These are phyloP conservation scores for Blastobasis adustella DNA, from an alignment of 2,888 invertebrate genomes.

Conservation along the genomic window DNA sequence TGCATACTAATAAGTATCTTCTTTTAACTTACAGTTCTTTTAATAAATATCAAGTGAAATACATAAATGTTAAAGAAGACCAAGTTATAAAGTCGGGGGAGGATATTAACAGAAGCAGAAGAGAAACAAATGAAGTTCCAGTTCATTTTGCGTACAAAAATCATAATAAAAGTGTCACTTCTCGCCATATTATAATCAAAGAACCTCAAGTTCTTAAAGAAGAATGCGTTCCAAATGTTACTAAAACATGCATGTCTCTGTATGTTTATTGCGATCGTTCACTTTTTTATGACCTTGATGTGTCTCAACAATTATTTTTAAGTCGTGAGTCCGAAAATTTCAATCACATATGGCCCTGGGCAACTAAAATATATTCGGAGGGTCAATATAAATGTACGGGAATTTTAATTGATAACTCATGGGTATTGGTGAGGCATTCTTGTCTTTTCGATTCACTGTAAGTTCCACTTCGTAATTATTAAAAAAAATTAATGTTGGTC, in stretches of 20 bases:
- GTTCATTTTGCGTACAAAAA: conserved; percentile 46
- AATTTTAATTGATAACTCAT: conserved; percentile 77
- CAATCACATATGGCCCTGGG: conserved; percentile 78
- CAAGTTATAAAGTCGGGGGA: conserved; percentile 23
- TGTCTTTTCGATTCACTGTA: conserved; percentile 66
- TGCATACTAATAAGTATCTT: background rate
- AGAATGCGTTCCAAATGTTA: conserved; percentile 59
- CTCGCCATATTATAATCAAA: conserved; percentile 38
- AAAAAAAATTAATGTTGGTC: background rate
- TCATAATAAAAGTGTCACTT: conserved; percentile 20
- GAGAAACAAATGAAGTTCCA: conserved; percentile 26
- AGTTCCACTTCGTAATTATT: conserved; percentile 21
- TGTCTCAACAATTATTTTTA: conserved; percentile 31
- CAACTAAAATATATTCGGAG: conserved; percentile 81
- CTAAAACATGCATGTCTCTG: conserved; percentile 68
- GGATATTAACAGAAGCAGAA: conserved; percentile 34
- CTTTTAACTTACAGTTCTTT: conserved; percentile 41
- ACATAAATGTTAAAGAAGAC: conserved; percentile 49
- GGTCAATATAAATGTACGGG: conserved; percentile 82
- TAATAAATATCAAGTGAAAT: conserved; percentile 49
- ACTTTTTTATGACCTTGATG: conserved; percentile 47
- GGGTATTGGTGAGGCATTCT: conserved; percentile 77
- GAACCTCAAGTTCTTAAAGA: conserved; percentile 57
- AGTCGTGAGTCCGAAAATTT: conserved; percentile 23
- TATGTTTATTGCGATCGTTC: conserved; percentile 70